Conservation (phyloP, 37 sponge, comb jelly and placozoan species). For the Agelas oroides region DNA sequence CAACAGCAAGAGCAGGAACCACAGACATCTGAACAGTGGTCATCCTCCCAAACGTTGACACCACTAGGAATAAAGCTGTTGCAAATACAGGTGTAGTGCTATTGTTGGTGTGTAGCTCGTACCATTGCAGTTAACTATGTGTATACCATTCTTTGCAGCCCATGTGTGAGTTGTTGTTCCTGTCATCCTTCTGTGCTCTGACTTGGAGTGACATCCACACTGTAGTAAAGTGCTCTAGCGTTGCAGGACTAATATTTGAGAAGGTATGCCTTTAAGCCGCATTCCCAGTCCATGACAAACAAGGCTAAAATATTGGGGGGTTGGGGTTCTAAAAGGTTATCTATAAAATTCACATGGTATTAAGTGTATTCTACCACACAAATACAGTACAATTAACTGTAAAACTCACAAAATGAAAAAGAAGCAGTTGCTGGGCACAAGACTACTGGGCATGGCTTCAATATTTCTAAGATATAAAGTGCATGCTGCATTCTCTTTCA, state of each 20-base stretch:
- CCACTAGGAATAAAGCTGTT: constrained; percentile 14
- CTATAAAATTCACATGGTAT: too few relatives aligned
- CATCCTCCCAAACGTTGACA: background rate
- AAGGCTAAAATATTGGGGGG: too few relatives aligned
- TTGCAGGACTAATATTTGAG: constrained; percentile 29
- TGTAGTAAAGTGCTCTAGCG: background rate
- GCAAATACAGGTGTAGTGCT: background rate
- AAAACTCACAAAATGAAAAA: too few relatives aligned
- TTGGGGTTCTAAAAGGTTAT: too few relatives aligned
- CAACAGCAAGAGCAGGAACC: background rate
- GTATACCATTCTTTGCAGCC: background rate
- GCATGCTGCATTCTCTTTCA: too few relatives aligned
- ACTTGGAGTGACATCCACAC: constrained; percentile 30
- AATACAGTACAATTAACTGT: too few relatives aligned
- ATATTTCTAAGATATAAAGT: too few relatives aligned
- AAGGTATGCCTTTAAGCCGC: constrained; percentile 18
- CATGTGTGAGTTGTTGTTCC: constrained; percentile 32
- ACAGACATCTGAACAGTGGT: background rate
- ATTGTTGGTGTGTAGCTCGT: too few relatives aligned
- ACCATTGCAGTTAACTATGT: background rate
- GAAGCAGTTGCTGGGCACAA: too few relatives aligned
- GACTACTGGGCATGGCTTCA: too few relatives aligned
- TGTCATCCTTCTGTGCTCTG: constrained; percentile 27
- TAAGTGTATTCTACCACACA: too few relatives aligned
- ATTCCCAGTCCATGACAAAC: too few relatives aligned